Conservation (phyloP, 1,140 invertebrate species). For the Zaprionus ornatus region DNA sequence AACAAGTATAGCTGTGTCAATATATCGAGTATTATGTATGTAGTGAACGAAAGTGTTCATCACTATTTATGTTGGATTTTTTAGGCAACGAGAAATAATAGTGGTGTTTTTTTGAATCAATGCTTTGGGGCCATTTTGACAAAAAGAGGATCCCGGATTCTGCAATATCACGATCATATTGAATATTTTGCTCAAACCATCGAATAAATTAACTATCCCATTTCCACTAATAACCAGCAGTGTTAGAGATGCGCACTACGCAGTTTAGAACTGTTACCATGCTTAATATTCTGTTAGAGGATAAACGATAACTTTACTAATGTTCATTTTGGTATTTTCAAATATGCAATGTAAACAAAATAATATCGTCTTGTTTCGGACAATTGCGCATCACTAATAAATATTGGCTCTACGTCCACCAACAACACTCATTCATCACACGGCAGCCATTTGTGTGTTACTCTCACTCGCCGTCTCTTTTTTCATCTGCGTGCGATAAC, state of each 20-base stretch:
- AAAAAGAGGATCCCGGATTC: too few relatives aligned
- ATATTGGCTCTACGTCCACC: not conserved
- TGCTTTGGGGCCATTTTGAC: too few relatives aligned
- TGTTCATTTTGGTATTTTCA: not conserved
- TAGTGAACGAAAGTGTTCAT: too few relatives aligned
- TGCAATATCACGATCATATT: too few relatives aligned
- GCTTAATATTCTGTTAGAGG: not conserved
- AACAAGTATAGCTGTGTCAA: conserved; percentile 2
- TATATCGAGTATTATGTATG: too few relatives aligned
- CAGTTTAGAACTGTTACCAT: too few relatives aligned
- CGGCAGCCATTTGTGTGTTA: conserved; percentile 10
- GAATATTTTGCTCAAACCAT: too few relatives aligned
- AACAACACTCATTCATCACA: conserved; percentile 43
- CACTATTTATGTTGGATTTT: too few relatives aligned
- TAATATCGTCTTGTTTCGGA: not conserved
- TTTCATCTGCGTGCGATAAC: not conserved
- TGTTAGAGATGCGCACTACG: conserved; percentile 15
- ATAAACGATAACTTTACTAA: too few relatives aligned
- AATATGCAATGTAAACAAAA: not conserved
- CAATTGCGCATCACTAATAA: not conserved
- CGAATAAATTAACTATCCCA: too few relatives aligned
- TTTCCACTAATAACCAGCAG: not conserved
- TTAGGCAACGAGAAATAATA: too few relatives aligned
- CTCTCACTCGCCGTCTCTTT: conserved; percentile 16
- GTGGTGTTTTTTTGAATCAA: too few relatives aligned